Evolutionary conservation across 2,888 invertebrate genomes (phyloP).

Genomic region (Eilema sororculum): DNA sequence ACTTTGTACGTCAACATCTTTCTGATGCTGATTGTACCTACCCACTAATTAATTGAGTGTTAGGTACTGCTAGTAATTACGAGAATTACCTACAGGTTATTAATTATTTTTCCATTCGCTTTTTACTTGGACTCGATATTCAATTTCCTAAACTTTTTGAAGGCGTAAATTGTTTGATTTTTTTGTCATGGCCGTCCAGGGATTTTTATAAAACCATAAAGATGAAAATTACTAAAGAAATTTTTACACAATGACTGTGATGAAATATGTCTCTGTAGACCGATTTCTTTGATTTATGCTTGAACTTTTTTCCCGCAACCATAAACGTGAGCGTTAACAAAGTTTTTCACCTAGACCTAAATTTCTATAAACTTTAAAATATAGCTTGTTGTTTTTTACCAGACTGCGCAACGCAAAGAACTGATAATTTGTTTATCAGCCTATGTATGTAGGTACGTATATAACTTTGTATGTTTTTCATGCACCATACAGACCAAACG

Average conservation of each 20-base stretch:
- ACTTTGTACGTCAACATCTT: too few relatives aligned
- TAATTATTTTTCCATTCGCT: background rate
- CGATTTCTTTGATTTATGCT: constrained; percentile 4
- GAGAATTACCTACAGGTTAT: background rate
- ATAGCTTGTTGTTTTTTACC: too few relatives aligned
- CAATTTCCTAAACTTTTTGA: constrained; percentile 1
- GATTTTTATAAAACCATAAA: constrained; percentile 4
- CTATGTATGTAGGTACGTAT: too few relatives aligned
- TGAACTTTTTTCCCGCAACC: background rate
- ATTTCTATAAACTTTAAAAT: too few relatives aligned
- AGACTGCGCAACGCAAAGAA: too few relatives aligned
- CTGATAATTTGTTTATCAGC: too few relatives aligned
- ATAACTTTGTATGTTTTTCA: too few relatives aligned
- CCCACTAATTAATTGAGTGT: too few relatives aligned
- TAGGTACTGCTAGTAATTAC: background rate
- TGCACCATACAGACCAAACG: too few relatives aligned
- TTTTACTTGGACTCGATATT: background rate
- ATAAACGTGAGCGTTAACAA: constrained; percentile 4
- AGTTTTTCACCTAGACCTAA: too few relatives aligned
- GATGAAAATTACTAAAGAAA: constrained; percentile 5
- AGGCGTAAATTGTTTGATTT: background rate
- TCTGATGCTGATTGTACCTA: too few relatives aligned
- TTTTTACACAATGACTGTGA: background rate
- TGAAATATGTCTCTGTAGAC: constrained; percentile 1
- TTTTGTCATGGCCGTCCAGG: constrained; percentile 4